Percentiles rank a stretch among this genome's conserved stretches.
phyloP scores from a whole-genome alignment of 2,797 vertebrate genomes.

The Leucoraja ocellata region DNA sequence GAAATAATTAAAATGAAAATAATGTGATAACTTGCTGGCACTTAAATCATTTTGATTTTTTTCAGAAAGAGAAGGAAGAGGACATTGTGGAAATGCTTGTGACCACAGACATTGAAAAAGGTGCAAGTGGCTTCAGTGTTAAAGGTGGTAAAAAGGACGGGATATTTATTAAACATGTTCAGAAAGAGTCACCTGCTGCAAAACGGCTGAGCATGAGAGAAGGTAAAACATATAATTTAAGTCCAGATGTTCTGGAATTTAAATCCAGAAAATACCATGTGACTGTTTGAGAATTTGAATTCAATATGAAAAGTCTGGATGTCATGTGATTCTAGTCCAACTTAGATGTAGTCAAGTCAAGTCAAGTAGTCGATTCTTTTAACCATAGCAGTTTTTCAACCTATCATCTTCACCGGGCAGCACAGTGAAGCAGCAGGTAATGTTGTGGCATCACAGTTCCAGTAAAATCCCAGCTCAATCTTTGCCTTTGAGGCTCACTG shows the following conservation, averaged over 20 bases:
- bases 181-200: conserved; percentile 79
- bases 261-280: not conserved
- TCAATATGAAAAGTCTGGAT: not conserved
- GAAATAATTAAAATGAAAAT: not conserved
- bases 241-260: not conserved
- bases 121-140: conserved; percentile 78
- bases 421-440: too few relatives aligned
- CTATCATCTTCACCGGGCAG: not conserved
- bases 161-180: conserved; percentile 80
- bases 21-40: not conserved
- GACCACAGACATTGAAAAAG: conserved; percentile 72
- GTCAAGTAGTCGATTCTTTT: not conserved
- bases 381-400: not conserved
- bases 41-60: conserved; percentile 31
- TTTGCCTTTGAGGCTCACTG: too few relatives aligned
- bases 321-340: not conserved
- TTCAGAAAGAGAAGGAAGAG: conserved; percentile 59
- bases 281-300: not conserved
- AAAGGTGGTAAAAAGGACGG: conserved; percentile 78
- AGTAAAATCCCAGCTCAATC: too few relatives aligned
- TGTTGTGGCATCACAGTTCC: too few relatives aligned
- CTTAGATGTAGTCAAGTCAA: not conserved
- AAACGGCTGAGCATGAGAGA: conserved; percentile 77
- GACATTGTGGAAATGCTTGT: conserved; percentile 68
- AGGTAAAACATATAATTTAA: conserved; percentile 59